Conservation (phyloP, 1,140 invertebrate species). For the Aradophagus sp. region DNA sequence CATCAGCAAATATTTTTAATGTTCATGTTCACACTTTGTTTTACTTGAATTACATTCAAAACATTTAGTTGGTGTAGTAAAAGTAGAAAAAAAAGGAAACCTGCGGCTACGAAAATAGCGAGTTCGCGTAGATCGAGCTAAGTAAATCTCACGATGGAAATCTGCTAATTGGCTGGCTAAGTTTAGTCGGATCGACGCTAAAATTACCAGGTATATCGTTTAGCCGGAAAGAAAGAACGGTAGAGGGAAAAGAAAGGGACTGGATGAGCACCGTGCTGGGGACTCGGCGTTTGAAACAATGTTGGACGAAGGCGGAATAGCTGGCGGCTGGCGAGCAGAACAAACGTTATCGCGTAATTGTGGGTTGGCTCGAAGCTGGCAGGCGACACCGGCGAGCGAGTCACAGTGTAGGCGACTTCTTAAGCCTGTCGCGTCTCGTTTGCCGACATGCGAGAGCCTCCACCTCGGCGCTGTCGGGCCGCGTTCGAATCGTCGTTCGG, state of each 20-base stretch:
- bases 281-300: conserved; percentile 40
- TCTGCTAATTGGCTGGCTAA: conserved; percentile 35
- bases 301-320: conserved; percentile 27
- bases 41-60: no score
- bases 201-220: conserved; percentile 39
- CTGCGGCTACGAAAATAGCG: not conserved
- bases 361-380: conserved; percentile 69
- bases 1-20: no score
- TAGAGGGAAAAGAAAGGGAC: no score
- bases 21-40: no score
- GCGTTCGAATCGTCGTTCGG: conserved; percentile 28
- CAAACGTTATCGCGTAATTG: conserved; percentile 70
- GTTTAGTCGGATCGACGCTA: conserved; percentile 19
- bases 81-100: not conserved
- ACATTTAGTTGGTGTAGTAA: no score
- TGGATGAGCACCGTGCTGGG: conserved; percentile 16
- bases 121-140: not conserved
- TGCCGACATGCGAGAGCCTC: conserved; percentile 59
- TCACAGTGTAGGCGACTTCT: conserved; percentile 67
- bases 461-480: conserved; percentile 33
- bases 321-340: conserved; percentile 38
- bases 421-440: conserved; percentile 61
- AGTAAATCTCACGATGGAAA: conserved; percentile 18
- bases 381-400: conserved; percentile 61
- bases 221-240: conserved; percentile 1